phyloP scores from a whole-genome alignment of 2,113 vertebrate genomes.

The Apistogramma diplotaenia region DNA sequence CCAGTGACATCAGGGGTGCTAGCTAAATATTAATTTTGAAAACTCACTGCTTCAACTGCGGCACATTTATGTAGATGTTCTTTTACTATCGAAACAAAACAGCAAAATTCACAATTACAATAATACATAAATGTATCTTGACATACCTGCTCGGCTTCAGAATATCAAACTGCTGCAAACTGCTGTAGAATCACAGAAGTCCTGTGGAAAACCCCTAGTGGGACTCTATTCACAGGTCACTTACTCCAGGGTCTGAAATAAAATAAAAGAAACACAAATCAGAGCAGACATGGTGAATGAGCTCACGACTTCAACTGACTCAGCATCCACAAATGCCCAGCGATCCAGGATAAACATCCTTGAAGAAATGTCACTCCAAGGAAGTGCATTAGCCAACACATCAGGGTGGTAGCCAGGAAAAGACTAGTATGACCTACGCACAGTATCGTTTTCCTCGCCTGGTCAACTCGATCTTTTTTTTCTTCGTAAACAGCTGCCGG shows the following conservation, averaged over 20 bases:
- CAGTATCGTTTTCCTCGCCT: constrained; percentile 24
- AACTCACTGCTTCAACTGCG: not conserved
- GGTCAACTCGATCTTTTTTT: constrained; percentile 53
- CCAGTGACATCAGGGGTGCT: not conserved
- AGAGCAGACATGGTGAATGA: constrained; percentile 47
- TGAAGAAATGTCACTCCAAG: constrained; percentile 58
- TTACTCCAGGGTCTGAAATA: constrained; percentile 54
- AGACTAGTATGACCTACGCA: constrained; percentile 13
- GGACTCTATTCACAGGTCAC: constrained; percentile 51
- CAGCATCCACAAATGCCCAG: constrained; percentile 43
- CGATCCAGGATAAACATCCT: constrained; percentile 63
- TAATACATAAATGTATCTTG: not conserved
- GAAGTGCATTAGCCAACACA: constrained; percentile 28
- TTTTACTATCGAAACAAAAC: not conserved
- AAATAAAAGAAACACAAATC: constrained; percentile 57
- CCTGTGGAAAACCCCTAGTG: constrained; percentile 34
- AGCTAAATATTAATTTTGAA: not conserved
- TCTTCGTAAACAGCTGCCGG: constrained; percentile 49
- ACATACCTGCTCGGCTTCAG: constrained; percentile 58
- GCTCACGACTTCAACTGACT: constrained; percentile 39
- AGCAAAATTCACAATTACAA: not conserved
- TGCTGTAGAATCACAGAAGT: constrained; percentile 23
- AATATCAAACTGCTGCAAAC: constrained; percentile 37
- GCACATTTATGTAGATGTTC: not conserved
- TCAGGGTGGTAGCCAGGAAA: constrained; percentile 1